Percentiles rank a stretch among this genome's conserved stretches.
phyloP scores from a whole-genome alignment of 2,888 invertebrate species.

The Nezara viridula region DNA sequence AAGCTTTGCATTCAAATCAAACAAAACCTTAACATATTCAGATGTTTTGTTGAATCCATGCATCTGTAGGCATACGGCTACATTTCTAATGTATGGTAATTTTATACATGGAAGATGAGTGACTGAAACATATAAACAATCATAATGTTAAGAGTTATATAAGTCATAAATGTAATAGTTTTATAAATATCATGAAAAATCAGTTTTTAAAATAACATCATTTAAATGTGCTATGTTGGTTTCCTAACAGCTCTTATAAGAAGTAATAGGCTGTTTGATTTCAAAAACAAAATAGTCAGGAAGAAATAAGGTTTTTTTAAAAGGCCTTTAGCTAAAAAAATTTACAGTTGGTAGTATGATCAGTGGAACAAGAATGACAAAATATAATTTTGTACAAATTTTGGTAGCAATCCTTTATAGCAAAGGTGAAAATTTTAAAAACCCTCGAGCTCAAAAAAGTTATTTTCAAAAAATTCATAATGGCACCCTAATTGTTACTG shows the following conservation, averaged over 20 bases:
- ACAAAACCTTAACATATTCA: background rate
- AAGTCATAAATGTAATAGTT: background rate
- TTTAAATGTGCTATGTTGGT: accelerated
- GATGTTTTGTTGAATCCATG: slow-evolving; percentile 26
- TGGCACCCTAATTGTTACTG: too few relatives aligned
- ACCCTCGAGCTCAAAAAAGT: too few relatives aligned
- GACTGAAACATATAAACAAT: background rate
- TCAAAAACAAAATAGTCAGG: background rate
- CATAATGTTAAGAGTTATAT: background rate
- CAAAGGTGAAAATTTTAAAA: too few relatives aligned
- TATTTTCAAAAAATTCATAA: too few relatives aligned
- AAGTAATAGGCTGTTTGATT: too few relatives aligned
- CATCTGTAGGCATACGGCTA: background rate
- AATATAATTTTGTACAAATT: too few relatives aligned
- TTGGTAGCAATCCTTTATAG: too few relatives aligned
- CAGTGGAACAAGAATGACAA: too few relatives aligned
- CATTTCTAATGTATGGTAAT: background rate
- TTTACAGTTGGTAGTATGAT: too few relatives aligned
- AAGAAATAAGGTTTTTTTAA: too few relatives aligned
- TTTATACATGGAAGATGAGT: slow-evolving; percentile 2
- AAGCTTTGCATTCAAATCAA: slow-evolving; percentile 26
- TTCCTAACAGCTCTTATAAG: background rate
- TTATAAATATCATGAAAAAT: background rate
- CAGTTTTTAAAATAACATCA: background rate
- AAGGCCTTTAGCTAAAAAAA: too few relatives aligned